A percentile compares a stretch with the other conserved stretches of the same genome.
phyloP scores from a whole-genome alignment of 1,140 invertebrate species.

The Planococcus citri region DNA sequence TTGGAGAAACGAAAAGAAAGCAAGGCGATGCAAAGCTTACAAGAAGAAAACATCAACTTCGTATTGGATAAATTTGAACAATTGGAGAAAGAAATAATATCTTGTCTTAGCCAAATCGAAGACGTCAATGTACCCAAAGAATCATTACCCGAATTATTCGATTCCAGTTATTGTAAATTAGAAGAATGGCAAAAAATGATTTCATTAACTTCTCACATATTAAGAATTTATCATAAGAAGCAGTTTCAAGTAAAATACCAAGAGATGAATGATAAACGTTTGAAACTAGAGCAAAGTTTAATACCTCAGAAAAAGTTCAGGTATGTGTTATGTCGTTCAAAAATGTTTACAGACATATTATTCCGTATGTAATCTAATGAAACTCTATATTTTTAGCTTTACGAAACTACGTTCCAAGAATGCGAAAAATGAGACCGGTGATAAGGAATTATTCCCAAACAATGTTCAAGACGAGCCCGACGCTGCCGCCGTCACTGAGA shows the following conservation, averaged over 20 bases:
- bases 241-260: conserved; percentile 64
- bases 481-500: conserved; percentile 24
- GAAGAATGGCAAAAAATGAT: conserved; percentile 18
- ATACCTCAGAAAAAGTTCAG: conserved; percentile 88
- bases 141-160: conserved; percentile 10
- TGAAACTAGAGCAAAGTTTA: conserved; percentile 57
- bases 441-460: conserved; percentile 38
- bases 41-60: conserved; percentile 3
- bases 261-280: conserved; percentile 52
- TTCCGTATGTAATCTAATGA: not conserved
- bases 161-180: conserved; percentile 11
- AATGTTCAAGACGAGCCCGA: conserved; percentile 34
- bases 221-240: conserved; percentile 67
- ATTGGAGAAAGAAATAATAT: not conserved
- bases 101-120: not conserved
- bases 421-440: conserved; percentile 28
- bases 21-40: not conserved
- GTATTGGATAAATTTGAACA: not conserved
- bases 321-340: conserved; percentile 35
- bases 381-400: conserved; percentile 24
- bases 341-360: not conserved
- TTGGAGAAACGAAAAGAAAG: conserved; percentile 11
- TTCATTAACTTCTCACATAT: conserved; percentile 40
- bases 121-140: conserved; percentile 8
- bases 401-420: conserved; percentile 28